Percentiles rank a stretch among this genome's conserved stretches.
Conservation (phyloP, 64 coral and sea anemone species). For the Stichodactyla helianthus region DNA sequence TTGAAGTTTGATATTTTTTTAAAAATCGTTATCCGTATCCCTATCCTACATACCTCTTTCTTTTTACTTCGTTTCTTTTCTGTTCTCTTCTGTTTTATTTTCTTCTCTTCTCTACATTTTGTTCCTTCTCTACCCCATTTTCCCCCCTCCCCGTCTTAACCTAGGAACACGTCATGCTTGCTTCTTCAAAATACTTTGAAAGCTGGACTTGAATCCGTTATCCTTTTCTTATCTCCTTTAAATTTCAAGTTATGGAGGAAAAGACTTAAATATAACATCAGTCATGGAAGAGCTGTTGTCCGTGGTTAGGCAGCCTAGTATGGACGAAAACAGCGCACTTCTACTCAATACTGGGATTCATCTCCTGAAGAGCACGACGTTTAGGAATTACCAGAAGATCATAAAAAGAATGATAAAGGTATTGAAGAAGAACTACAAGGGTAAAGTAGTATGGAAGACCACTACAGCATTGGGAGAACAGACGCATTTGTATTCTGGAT, state of each 20-base stretch:
- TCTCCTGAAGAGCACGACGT: slow-evolving; percentile 71
- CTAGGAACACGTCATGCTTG: no score
- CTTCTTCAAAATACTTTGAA: no score
- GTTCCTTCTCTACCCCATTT: no score
- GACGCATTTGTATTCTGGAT: slow-evolving; percentile 59
- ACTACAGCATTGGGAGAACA: slow-evolving; percentile 70
- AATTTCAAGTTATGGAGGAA: slow-evolving; percentile 48
- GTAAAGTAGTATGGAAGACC: slow-evolving; percentile 83
- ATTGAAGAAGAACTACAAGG: slow-evolving; percentile 43
- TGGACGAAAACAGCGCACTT: slow-evolving; percentile 66
- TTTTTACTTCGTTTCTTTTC: no score
- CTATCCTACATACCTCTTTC: no score
- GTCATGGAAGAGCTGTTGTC: slow-evolving; percentile 53
- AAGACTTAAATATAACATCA: slow-evolving; percentile 46
- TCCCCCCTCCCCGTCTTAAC: no score
- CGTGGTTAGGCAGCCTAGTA: slow-evolving; percentile 58
- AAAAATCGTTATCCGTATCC: no score
- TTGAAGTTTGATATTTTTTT: no score
- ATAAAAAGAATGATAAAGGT: slow-evolving; percentile 62
- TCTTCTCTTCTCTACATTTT: no score
- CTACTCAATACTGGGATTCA: slow-evolving; percentile 76
- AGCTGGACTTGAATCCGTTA: background rate
- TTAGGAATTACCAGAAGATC: slow-evolving; percentile 64
- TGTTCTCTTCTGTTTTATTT: no score
- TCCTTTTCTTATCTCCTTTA: background rate